phyloP scores from a whole-genome alignment of 2,797 vertebrate genomes.

The Dipus sagitta region DNA sequence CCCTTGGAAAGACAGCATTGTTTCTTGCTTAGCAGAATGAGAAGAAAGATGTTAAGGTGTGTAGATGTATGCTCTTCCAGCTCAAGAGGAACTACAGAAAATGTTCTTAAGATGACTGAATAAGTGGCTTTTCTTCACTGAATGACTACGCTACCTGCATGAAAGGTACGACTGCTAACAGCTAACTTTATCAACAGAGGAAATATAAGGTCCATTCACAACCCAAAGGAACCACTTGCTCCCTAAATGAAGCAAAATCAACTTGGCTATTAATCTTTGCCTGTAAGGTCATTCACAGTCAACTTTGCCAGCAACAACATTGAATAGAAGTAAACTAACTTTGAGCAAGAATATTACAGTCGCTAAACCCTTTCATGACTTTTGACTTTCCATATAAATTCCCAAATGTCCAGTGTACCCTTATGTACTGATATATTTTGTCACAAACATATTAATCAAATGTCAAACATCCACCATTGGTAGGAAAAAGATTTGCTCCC shows the following conservation, averaged over 20 bases:
- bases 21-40: background rate
- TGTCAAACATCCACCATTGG: background rate
- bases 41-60: background rate
- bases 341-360: slow-evolving; percentile 27
- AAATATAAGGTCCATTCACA: background rate
- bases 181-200: background rate
- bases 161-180: background rate
- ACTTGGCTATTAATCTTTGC: background rate
- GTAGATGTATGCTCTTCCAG: background rate
- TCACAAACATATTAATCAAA: slow-evolving; percentile 7
- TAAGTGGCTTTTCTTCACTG: background rate
- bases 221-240: background rate
- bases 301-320: background rate
- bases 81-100: background rate
- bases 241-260: slow-evolving; percentile 41
- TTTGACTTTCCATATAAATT: slow-evolving; percentile 15
- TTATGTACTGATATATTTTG: background rate
- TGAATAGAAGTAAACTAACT: background rate
- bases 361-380: background rate
- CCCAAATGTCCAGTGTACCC: background rate
- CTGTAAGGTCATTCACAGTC: background rate
- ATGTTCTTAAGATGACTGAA: background rate
- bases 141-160: background rate
- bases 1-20: background rate
- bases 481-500: slow-evolving; percentile 36